Conservation (phyloP, 2,797 vertebrate genomes). For the Hephaestus fuliginosus region DNA sequence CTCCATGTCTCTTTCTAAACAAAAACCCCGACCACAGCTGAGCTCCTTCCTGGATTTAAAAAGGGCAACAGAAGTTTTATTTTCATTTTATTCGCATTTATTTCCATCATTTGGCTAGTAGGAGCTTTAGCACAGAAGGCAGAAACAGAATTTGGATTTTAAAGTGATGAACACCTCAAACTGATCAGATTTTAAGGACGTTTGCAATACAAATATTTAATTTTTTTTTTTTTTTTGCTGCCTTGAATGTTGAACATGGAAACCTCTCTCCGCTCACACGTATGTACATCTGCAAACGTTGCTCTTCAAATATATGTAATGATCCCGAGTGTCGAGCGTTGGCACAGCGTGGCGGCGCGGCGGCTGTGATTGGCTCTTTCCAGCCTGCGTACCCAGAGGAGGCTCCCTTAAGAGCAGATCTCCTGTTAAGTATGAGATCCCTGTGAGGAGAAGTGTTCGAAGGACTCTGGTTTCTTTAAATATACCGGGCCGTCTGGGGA, state of each 20-base stretch:
- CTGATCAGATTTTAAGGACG: background rate
- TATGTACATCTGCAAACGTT: slow-evolving; percentile 48
- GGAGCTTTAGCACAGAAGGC: slow-evolving; percentile 4
- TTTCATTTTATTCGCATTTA: background rate
- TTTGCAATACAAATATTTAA: slow-evolving; percentile 37
- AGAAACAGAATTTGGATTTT: background rate
- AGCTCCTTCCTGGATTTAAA: background rate
- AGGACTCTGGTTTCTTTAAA: slow-evolving; percentile 84
- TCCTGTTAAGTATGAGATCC: slow-evolving; percentile 84
- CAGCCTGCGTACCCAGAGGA: slow-evolving; percentile 73
- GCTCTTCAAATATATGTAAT: slow-evolving; percentile 70
- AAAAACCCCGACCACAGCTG: background rate
- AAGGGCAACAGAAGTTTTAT: background rate
- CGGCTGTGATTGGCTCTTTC: slow-evolving; percentile 67
- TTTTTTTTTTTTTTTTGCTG: background rate
- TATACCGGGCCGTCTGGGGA: slow-evolving; percentile 78
- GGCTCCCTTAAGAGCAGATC: slow-evolving; percentile 81
- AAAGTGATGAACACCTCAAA: slow-evolving; percentile 24
- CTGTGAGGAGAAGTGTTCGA: slow-evolving; percentile 81
- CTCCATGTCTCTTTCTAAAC: background rate
- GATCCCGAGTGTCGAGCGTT: slow-evolving; percentile 52
- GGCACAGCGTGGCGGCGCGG: slow-evolving; percentile 33
- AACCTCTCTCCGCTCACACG: slow-evolving; percentile 39
- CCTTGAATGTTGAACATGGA: slow-evolving; percentile 24
- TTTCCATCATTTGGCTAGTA: background rate